Conservation (phyloP, 92 coral and sea anemone genomes). For the Bergia puertoricense region DNA sequence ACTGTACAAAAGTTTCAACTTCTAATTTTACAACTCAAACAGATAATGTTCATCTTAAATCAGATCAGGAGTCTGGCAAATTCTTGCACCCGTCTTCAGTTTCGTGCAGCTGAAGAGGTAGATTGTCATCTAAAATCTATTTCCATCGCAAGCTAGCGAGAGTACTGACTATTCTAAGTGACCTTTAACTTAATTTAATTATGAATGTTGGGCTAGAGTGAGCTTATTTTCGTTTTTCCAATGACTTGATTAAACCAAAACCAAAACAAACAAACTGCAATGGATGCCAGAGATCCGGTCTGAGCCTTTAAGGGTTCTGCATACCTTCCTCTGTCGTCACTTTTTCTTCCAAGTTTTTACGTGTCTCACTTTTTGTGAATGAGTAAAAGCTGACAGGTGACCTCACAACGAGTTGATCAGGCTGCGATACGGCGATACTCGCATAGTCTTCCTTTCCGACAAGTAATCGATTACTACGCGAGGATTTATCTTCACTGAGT, state of each 20-base stretch:
- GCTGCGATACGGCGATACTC: conserved; percentile 76
- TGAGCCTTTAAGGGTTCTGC: neutral
- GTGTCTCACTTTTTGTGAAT: conserved; percentile 47
- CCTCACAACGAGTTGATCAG: conserved; percentile 75
- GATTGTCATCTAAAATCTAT: too few species aligned
- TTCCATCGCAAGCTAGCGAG: too few species aligned
- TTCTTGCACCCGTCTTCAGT: too few species aligned
- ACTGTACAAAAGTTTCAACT: too few species aligned
- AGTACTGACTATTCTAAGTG: too few species aligned
- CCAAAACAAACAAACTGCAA: neutral
- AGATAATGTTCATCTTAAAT: too few species aligned
- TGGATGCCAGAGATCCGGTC: neutral
- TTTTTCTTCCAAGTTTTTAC: conserved; percentile 9
- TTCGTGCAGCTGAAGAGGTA: too few species aligned
- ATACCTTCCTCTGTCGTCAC: conserved; percentile 29
- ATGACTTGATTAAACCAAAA: neutral
- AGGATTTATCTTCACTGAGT: conserved; percentile 68
- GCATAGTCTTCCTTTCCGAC: conserved; percentile 78
- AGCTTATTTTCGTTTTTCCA: too few species aligned
- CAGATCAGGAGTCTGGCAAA: too few species aligned
- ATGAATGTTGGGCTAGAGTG: too few species aligned
- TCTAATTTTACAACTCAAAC: too few species aligned
- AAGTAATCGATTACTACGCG: conserved; percentile 84
- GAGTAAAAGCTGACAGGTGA: conserved; percentile 88
- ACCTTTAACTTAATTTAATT: too few species aligned